phyloP scores from a whole-genome alignment of 2,888 invertebrate genomes.

The Pimpla rufipes region DNA sequence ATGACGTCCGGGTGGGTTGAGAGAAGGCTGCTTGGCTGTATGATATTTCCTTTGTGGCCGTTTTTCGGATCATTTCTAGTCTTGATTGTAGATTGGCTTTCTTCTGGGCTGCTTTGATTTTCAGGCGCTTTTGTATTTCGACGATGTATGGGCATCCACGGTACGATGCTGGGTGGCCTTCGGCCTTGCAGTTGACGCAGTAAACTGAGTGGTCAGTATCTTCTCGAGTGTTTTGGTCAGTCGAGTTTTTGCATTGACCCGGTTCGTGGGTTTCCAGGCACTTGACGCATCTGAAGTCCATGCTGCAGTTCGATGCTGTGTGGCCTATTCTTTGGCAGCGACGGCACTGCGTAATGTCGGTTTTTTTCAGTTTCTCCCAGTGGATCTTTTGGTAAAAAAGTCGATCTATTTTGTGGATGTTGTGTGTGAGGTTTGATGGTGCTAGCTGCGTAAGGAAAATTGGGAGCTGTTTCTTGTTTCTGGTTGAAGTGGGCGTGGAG shows the following conservation, averaged over 20 bases:
- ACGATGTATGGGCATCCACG: conserved; percentile 4
- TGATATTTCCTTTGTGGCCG: background rate
- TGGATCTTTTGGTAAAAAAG: conserved; percentile 14
- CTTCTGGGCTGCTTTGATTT: background rate
- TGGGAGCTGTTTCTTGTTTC: background rate
- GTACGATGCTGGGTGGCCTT: conserved; percentile 1
- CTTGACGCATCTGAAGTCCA: conserved; percentile 33
- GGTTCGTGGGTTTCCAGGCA: conserved; percentile 13
- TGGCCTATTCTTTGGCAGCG: conserved; percentile 44
- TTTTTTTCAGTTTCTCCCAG: conserved; percentile 47
- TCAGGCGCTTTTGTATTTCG: background rate
- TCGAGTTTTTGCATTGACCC: conserved; percentile 7
- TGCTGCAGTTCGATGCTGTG: conserved; percentile 25
- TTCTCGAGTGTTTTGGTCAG: background rate
- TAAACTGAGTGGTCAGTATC: background rate
- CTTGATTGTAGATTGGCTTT: background rate
- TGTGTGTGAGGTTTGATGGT: background rate
- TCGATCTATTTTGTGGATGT: conserved; percentile 13
- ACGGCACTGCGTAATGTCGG: conserved; percentile 18
- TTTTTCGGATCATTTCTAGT: background rate
- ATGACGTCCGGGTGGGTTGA: background rate
- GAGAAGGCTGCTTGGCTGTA: background rate
- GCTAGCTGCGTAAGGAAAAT: conserved; percentile 22
- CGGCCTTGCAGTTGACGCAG: background rate
- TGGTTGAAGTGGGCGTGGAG: conserved; percentile 3